Evolutionary conservation across 2,797 vertebrate genomes (phyloP), one percentile per base, ranked within the genome.

Genomic region (Sarcoramphus papa): DNA sequence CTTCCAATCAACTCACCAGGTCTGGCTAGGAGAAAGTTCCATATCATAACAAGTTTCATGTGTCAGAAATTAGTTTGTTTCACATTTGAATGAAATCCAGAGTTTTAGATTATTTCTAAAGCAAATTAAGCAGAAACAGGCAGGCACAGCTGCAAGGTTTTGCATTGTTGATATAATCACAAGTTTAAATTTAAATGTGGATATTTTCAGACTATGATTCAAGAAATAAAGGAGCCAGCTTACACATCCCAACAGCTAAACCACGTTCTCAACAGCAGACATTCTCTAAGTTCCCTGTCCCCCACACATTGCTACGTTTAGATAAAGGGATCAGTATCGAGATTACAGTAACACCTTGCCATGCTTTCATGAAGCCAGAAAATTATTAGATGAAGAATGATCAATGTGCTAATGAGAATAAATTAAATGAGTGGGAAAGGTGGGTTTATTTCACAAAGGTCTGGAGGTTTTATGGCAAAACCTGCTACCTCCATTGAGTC

Each of bases 291-390:
- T 68, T 76, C 8, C 11, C 41, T 25, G 22, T 57, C 13, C 30
- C 22, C 3, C 6, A 11, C 23, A 67, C 22, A 23, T 20, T 63
- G 12, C 12, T 23, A 43, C 1, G 0, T 30, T 79, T 81, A 54
- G 27, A 54, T n/a, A 43, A 53, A 83, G 11, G 20, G 37, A 65
- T 54, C 21, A 9, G 59, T 77, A 75, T 60, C 23, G 72, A 88
- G 43, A 81, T 59, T 73, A 62, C 20, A 81, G 35, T 31, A 91
- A 77, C 33, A 48, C 4, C 47, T 74, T 54, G 16, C 48, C 41
- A 41, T 56, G 19, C 5, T 59, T 47, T 85, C 56, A 68, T 45
- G 20, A 28, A 28, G 18, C 15, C 17, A 48, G 56, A 81, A 86
- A 81, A 86, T 33, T 33, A 28, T 21, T 13, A 73, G 28, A 45